Percentiles rank a stretch among this genome's conserved stretches.
These are phyloP conservation scores for Cyclina sinensis DNA, from an alignment of 1,140 invertebrate genomes.

Conservation along the genomic window DNA sequence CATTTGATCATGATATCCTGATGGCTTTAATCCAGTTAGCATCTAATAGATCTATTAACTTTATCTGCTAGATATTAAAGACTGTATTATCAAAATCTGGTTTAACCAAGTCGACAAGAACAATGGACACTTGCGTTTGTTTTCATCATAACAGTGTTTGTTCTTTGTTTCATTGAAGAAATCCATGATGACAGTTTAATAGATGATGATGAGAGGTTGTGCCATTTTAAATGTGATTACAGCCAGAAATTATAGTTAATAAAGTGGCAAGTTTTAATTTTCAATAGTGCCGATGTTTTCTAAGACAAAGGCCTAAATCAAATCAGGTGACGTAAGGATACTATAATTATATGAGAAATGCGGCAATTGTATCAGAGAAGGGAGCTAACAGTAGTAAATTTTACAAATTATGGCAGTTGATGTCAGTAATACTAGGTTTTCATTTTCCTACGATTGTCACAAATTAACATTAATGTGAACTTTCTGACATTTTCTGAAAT, in stretches of 20 bases:
- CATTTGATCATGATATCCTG: too few relatives aligned
- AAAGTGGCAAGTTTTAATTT: conserved; percentile 66
- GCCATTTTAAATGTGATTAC: conserved; percentile 43
- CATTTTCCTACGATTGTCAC: conserved; percentile 53
- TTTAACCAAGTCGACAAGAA: too few relatives aligned
- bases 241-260: conserved; percentile 37
- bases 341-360: conserved; percentile 58
- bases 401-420: conserved; percentile 47
- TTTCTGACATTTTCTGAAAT: conserved; percentile 58
- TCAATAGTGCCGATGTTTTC: background rate
- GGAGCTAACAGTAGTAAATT: conserved; percentile 58
- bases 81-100: too few relatives aligned
- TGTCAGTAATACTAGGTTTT: conserved; percentile 62
- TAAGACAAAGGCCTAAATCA: conserved; percentile 53
- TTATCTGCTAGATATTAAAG: too few relatives aligned
- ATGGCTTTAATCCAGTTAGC: too few relatives aligned
- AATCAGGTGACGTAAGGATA: conserved; percentile 64
- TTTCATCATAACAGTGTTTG: background rate
- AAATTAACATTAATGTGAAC: conserved; percentile 69
- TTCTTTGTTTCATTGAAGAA: background rate
- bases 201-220: conserved; percentile 1
- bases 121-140: too few relatives aligned
- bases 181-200: conserved; percentile 33
- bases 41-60: too few relatives aligned
- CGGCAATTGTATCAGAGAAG: conserved; percentile 15